Conservation (phyloP, 2,888 invertebrate species). For the Calameuta pallipes region DNA sequence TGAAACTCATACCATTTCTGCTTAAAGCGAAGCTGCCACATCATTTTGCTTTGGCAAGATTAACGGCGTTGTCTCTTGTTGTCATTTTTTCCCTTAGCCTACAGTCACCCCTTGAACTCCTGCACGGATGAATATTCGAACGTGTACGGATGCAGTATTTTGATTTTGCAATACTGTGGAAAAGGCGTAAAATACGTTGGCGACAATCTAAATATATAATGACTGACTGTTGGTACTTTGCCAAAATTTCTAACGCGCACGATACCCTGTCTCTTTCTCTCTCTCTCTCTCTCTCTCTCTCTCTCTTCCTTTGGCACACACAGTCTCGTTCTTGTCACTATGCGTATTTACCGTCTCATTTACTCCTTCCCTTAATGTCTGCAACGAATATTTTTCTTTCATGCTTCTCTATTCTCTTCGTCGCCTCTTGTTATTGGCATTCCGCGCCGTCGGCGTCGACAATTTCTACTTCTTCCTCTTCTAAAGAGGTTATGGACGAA, state of each 20-base stretch:
- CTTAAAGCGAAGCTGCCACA: background rate
- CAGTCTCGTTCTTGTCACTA: background rate
- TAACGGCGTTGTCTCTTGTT: background rate
- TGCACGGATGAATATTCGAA: background rate
- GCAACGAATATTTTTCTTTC: background rate
- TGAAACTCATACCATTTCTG: background rate
- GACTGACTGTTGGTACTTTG: background rate
- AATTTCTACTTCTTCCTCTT: background rate
- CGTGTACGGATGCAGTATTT: background rate
- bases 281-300: background rate
- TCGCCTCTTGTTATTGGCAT: background rate
- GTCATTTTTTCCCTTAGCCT: background rate
- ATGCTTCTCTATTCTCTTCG: background rate
- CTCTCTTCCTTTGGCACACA: background rate
- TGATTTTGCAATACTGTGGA: background rate
- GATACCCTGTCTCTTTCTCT: background rate
- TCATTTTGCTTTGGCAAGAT: background rate
- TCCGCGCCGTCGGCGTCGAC: background rate
- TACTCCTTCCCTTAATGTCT: background rate
- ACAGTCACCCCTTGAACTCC: background rate
- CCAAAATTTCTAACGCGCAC: background rate
- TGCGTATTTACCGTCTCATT: background rate
- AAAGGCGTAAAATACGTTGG: background rate
- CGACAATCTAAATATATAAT: background rate
- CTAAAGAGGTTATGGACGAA: background rate